Percentiles rank a stretch among this genome's conserved stretches.
phyloP scores from a whole-genome alignment of 2,888 invertebrate genomes.

The Zygothrica quintamaculata region DNA sequence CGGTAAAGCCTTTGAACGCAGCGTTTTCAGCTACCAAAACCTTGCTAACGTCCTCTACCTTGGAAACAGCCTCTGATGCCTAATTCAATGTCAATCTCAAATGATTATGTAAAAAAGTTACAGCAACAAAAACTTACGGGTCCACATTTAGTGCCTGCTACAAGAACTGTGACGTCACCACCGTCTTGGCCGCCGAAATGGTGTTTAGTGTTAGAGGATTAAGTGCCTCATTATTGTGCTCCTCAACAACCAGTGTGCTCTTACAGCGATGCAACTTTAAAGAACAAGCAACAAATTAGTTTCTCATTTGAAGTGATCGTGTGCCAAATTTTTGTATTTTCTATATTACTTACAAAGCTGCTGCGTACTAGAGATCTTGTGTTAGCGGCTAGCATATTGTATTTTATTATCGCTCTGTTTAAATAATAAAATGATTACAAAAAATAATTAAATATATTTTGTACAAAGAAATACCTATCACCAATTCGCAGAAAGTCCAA shows the following conservation, averaged over 20 bases:
- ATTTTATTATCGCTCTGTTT: constrained; percentile 13
- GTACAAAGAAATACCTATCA: constrained; percentile 28
- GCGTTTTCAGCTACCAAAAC: constrained; percentile 96
- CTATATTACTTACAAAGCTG: constrained; percentile 75
- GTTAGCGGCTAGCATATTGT: constrained; percentile 80
- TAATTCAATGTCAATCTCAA: constrained; percentile 77
- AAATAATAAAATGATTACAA: not conserved
- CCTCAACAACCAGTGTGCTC: constrained; percentile 97
- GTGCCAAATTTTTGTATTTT: constrained; percentile 12
- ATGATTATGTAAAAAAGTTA: constrained; percentile 45
- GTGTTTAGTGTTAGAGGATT: constrained; percentile 95
- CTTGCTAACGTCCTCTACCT: constrained; percentile 93
- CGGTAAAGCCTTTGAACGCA: constrained; percentile 94
- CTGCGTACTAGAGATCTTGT: constrained; percentile 81
- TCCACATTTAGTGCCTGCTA: constrained; percentile 95
- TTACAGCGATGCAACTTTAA: constrained; percentile 89
- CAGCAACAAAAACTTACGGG: constrained; percentile 87
- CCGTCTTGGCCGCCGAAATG: constrained; percentile 96
- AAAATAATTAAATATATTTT: constrained; percentile 23
- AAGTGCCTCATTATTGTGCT: constrained; percentile 95
- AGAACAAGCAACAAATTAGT: constrained; percentile 10
- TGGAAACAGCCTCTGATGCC: constrained; percentile 93
- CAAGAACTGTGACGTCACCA: constrained; percentile 94
- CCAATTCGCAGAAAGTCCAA: constrained; percentile 62
- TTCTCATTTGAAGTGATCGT: constrained; percentile 42